Evolutionary conservation across 2,797 vertebrate species (phyloP).

Genomic region (Poecile montanus): DNA sequence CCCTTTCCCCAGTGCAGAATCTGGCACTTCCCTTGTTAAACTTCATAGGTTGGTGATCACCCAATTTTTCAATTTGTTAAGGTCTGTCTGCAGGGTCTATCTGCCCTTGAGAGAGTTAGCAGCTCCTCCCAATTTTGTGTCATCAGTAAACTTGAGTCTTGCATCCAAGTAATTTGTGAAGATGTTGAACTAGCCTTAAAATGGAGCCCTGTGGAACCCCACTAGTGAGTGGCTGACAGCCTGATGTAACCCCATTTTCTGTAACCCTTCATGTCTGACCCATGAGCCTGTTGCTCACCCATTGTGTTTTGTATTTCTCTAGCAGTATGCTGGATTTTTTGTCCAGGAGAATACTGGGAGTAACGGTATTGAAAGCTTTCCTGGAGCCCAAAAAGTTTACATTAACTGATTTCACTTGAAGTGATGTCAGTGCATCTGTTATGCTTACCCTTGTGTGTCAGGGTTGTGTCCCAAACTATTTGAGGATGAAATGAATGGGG

Average conservation of each 20-base stretch:
- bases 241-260: background rate
- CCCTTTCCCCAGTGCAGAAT: background rate
- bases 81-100: background rate
- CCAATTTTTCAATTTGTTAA: background rate
- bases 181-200: background rate
- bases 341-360: background rate
- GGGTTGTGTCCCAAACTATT: background rate
- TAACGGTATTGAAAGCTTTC: background rate
- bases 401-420: background rate
- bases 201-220: background rate
- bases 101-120: background rate
- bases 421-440: background rate
- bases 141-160: background rate
- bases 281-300: background rate
- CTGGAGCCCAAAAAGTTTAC: background rate
- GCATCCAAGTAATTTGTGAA: background rate
- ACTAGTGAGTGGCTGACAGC: background rate
- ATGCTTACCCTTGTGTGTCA: background rate
- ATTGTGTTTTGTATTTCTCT: background rate
- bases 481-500: background rate
- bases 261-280: background rate
- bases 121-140: background rate
- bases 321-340: background rate
- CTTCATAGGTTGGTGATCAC: background rate
- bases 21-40: background rate